Percentiles rank a stretch among this genome's conserved stretches.
phyloP scores from a whole-genome alignment of 2,888 invertebrate species.

The Archips xylosteana region DNA sequence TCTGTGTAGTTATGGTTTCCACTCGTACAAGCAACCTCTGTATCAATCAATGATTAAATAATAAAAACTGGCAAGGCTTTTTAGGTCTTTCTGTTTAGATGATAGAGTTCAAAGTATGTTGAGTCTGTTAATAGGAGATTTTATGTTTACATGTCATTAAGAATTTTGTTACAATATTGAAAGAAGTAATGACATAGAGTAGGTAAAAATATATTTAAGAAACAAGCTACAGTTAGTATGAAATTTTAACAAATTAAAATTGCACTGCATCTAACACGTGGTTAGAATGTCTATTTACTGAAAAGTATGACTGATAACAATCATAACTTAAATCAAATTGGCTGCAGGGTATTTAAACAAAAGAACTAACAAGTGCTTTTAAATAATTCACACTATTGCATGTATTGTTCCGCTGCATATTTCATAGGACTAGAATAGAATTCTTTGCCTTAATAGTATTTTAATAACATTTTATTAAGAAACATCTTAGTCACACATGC shows the following conservation, averaged over 20 bases:
- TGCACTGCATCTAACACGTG: too few relatives aligned
- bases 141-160: background rate
- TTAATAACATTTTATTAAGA: constrained; percentile 38
- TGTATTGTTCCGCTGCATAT: constrained; percentile 1
- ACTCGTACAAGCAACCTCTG: constrained; percentile 26
- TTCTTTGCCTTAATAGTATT: background rate
- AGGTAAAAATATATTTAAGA: too few relatives aligned
- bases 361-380: background rate
- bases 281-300: too few relatives aligned
- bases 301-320: too few relatives aligned
- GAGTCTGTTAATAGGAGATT: background rate
- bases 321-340: too few relatives aligned
- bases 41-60: constrained; percentile 36
- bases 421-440: background rate
- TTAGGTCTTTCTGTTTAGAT: background rate
- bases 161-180: background rate
- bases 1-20: constrained; percentile 34
- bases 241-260: too few relatives aligned
- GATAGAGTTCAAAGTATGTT: constrained; percentile 5
- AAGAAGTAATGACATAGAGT: too few relatives aligned
- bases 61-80: background rate
- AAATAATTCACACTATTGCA: background rate
- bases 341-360: too few relatives aligned
- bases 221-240: too few relatives aligned
- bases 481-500: constrained; percentile 45